phyloP scores from a whole-genome alignment of 2,888 invertebrate species.

The Camponotus fellah region DNA sequence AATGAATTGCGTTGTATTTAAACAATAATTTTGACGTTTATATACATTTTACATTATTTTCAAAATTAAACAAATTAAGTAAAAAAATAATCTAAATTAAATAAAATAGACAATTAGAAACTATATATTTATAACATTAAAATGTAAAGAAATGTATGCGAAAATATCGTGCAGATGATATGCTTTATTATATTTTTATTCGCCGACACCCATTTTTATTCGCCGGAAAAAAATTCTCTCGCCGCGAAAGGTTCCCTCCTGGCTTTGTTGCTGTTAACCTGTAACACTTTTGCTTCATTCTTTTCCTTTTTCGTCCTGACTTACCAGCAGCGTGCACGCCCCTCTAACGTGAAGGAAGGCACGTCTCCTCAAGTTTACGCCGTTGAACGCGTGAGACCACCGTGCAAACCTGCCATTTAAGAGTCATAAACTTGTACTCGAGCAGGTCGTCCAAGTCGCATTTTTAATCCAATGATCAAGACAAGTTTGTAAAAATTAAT shows the following conservation, averaged over 20 bases:
- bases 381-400: constrained; percentile 57
- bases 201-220: constrained; percentile 12
- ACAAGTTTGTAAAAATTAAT: constrained; percentile 44
- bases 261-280: constrained; percentile 46
- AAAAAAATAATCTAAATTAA: neutral
- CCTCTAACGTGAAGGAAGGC: constrained; percentile 42
- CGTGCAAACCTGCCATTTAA: constrained; percentile 59
- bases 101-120: neutral
- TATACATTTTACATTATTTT: neutral
- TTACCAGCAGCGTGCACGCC: constrained; percentile 59
- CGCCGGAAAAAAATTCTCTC: constrained; percentile 47
- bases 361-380: constrained; percentile 61
- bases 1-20: neutral
- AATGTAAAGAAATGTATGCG: neutral
- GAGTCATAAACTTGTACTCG: constrained; percentile 68
- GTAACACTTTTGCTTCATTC: constrained; percentile 51
- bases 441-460: constrained; percentile 41
- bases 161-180: neutral
- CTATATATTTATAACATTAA: neutral
- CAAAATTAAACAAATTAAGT: neutral
- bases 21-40: neutral
- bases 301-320: constrained; percentile 59
- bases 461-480: constrained; percentile 38
- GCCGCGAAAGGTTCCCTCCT: constrained; percentile 41
- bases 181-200: constrained; percentile 44